Percentiles rank a stretch among this genome's conserved stretches.
phyloP scores from a whole-genome alignment of 2,888 invertebrate species.

The Icerya purchasi region DNA sequence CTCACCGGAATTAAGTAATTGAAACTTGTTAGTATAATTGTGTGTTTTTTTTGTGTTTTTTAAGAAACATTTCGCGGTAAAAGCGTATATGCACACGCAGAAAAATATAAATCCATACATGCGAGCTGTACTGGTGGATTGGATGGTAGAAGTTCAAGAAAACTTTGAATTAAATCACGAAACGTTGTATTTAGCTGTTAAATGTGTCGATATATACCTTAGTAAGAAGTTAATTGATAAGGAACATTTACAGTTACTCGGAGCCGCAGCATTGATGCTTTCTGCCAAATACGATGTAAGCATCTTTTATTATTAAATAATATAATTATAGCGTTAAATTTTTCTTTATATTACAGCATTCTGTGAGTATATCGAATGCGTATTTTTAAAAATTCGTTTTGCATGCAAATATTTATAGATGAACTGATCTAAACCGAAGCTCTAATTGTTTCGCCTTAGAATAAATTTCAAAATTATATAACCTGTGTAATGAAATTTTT shows the following conservation, averaged over 20 bases:
- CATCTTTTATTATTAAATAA: too few species aligned
- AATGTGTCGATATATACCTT: conserved; percentile 77
- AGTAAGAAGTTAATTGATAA: conserved; percentile 43
- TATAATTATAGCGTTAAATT: too few species aligned
- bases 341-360: too few species aligned
- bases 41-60: conserved; percentile 16
- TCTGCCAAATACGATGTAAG: conserved; percentile 90
- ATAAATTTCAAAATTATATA: too few species aligned
- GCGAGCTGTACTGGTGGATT: conserved; percentile 85
- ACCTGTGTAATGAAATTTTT: too few species aligned
- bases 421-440: too few species aligned
- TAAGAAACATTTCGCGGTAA: conserved; percentile 44
- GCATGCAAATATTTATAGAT: too few species aligned
- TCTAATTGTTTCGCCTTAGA: too few species aligned
- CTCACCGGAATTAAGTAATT: too few species aligned
- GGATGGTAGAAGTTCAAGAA: conserved; percentile 98
- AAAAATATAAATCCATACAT: conserved; percentile 36
- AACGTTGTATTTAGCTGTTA: conserved; percentile 88
- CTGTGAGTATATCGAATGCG: too few species aligned
- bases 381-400: too few species aligned
- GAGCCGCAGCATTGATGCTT: conserved; percentile 77
- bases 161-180: conserved; percentile 96
- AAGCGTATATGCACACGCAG: conserved; percentile 64
- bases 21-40: neutral
- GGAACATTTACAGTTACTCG: conserved; percentile 73